These are phyloP conservation scores for Bothrops jararaca DNA, from an alignment of 2,113 vertebrate species.

Conservation along the genomic window DNA sequence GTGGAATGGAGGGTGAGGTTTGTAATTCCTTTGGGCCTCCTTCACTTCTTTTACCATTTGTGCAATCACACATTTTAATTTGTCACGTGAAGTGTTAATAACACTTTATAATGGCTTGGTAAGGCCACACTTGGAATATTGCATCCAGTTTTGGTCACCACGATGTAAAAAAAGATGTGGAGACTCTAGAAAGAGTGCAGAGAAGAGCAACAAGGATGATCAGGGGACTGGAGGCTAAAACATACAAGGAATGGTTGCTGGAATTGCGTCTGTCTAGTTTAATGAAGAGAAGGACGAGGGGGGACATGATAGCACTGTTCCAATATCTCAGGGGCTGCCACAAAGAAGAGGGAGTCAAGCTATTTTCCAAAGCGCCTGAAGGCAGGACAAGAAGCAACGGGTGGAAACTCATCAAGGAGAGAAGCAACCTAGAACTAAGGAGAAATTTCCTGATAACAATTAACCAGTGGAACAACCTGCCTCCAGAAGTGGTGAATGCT, in stretches of 20 bases:
- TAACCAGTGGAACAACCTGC: neutral
- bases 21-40: neutral
- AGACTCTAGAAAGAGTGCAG: too few species aligned
- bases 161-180: too few species aligned
- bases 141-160: too few species aligned
- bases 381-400: neutral
- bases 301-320: neutral
- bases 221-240: neutral
- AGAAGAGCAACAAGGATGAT: too few species aligned
- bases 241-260: neutral
- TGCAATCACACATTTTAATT: neutral
- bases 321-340: neutral
- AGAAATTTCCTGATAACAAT: neutral
- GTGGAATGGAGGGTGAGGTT: neutral
- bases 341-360: neutral
- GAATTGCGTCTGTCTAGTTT: neutral
- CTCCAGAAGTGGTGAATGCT: neutral
- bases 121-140: too few species aligned
- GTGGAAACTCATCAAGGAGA: neutral
- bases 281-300: neutral
- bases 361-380: neutral
- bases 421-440: neutral
- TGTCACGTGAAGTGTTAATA: too few species aligned
- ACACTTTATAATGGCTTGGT: too few species aligned
- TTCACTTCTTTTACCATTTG: neutral